Conservation (phyloP, 2,888 invertebrate genomes). For the Octodonta nipae region DNA sequence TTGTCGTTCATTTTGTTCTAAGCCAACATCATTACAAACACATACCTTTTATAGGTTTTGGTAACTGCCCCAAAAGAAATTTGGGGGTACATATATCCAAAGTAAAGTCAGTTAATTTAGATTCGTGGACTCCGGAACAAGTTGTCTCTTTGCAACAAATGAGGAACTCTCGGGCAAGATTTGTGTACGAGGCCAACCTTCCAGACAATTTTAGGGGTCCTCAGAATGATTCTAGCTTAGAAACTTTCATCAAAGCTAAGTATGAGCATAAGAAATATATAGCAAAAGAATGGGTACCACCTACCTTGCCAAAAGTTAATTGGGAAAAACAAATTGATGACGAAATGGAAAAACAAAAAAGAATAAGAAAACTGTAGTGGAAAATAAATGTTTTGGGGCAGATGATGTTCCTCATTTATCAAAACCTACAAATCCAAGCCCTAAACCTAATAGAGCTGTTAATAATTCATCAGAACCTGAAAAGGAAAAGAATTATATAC, state of each 20-base stretch:
- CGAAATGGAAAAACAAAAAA: slow-evolving; percentile 59
- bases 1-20: too few species aligned
- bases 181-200: slow-evolving; percentile 92
- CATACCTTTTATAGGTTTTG: too few species aligned
- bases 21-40: too few species aligned
- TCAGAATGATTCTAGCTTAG: slow-evolving; percentile 83
- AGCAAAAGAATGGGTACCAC: slow-evolving; percentile 93
- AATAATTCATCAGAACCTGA: slow-evolving; percentile 12
- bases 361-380: slow-evolving; percentile 57
- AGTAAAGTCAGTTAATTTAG: slow-evolving; percentile 95
- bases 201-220: slow-evolving; percentile 91
- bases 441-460: slow-evolving; percentile 36
- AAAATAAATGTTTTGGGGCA: slow-evolving; percentile 31
- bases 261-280: slow-evolving; percentile 98
- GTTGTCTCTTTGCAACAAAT: slow-evolving; percentile 78
- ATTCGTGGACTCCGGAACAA: slow-evolving; percentile 97
- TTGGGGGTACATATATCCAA: slow-evolving; percentile 97
- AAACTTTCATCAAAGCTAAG: slow-evolving; percentile 92
- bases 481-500: slow-evolving; percentile 24
- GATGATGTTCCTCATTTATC: slow-evolving; percentile 44
- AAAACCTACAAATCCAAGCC: slow-evolving; percentile 45
- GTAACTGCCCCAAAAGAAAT: too few species aligned
- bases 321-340: slow-evolving; percentile 49
- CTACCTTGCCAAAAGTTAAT: slow-evolving; percentile 62
- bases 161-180: slow-evolving; percentile 89